Conservation (phyloP, 2,113 vertebrate genomes). For the Lepisosteus osseus region DNA sequence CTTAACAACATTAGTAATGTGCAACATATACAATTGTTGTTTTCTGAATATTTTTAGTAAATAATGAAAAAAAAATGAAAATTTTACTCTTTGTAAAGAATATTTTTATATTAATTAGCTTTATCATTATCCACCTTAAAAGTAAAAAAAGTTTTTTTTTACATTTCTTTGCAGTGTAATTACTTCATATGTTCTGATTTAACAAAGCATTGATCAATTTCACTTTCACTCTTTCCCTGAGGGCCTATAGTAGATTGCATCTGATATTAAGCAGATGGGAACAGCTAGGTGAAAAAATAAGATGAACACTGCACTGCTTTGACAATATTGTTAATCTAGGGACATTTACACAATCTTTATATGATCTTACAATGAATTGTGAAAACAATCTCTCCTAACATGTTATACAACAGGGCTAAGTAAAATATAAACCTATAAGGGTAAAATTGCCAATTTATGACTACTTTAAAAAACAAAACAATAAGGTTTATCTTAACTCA, state of each 20-base stretch:
- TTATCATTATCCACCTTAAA: no score
- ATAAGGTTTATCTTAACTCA: no score
- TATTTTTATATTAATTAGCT: no score
- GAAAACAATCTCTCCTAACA: no score
- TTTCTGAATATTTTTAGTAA: no score
- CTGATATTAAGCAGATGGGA: slow-evolving; percentile 71
- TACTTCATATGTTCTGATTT: slow-evolving; percentile 54
- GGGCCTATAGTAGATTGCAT: slow-evolving; percentile 62
- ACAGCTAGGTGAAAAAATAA: slow-evolving; percentile 52
- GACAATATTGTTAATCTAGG: slow-evolving; percentile 47
- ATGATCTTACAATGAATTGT: no score
- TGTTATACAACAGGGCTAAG: no score
- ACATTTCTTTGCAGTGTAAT: slow-evolving; percentile 37
- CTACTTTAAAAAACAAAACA: no score
- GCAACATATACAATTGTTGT: no score
- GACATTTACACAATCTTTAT: slow-evolving; percentile 43
- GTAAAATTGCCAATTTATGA: no score
- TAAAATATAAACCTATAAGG: no score
- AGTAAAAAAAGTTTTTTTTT: background rate
- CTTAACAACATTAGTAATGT: no score
- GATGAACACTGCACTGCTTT: slow-evolving; percentile 57
- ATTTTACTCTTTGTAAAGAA: background rate
- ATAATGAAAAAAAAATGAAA: background rate
- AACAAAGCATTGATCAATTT: slow-evolving; percentile 48
- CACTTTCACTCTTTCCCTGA: slow-evolving; percentile 54